These are phyloP conservation scores for Drosophila grimshawi DNA, from an alignment of 1,140 invertebrate genomes.

Conservation along the genomic window DNA sequence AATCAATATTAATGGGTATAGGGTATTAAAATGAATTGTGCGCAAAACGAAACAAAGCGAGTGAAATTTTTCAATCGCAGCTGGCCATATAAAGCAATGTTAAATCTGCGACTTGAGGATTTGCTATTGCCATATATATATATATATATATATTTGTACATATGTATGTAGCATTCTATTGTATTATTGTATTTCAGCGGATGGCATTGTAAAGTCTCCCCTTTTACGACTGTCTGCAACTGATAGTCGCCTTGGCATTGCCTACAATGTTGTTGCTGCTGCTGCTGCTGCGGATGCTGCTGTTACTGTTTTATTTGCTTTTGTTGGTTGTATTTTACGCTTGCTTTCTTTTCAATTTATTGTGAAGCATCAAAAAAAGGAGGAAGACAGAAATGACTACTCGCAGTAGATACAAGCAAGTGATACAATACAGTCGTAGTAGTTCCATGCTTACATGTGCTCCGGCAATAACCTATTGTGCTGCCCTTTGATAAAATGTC, in stretches of 20 bases:
- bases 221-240: constrained; percentile 78
- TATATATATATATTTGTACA: constrained; percentile 24
- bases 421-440: constrained; percentile 28
- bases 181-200: constrained; percentile 51
- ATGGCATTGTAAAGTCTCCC: constrained; percentile 46
- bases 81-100: constrained; percentile 45
- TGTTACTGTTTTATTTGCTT: constrained; percentile 10
- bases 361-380: constrained; percentile 68
- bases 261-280: constrained; percentile 48
- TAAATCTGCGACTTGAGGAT: constrained; percentile 41
- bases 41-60: constrained; percentile 57
- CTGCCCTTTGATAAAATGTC: constrained; percentile 73
- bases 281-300: neutral
- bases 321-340: constrained; percentile 56
- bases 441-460: constrained; percentile 26
- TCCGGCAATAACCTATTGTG: constrained; percentile 45
- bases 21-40: constrained; percentile 18
- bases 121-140: constrained; percentile 24
- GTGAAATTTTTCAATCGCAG: constrained; percentile 67
- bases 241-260: constrained; percentile 70
- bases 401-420: constrained; percentile 33
- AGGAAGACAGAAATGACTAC: constrained; percentile 16
- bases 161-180: constrained; percentile 5
- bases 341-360: constrained; percentile 82
- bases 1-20: neutral